phyloP scores from a whole-genome alignment of 2,113 vertebrate species.

The Nanorana parkeri region DNA sequence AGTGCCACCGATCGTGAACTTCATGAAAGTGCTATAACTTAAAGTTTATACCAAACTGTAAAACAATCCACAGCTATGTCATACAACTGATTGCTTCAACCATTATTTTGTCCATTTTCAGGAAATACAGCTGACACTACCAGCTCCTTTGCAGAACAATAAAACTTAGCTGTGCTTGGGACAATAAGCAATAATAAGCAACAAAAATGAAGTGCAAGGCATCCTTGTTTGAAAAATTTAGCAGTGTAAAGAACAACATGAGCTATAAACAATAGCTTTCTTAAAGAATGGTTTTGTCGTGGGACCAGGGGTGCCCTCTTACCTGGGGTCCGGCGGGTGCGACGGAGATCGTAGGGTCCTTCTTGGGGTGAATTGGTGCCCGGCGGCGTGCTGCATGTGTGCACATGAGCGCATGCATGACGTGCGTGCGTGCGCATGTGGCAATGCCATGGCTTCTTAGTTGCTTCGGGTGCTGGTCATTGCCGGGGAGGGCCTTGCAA shows the following conservation, averaged over 20 bases:
- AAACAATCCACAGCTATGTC: conserved; percentile 33
- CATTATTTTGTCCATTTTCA: conserved; percentile 48
- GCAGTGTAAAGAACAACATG: background rate
- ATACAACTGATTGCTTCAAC: conserved; percentile 35
- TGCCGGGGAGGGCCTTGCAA: no score
- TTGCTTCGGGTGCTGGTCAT: no score
- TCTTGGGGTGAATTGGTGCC: no score
- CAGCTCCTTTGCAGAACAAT: conserved; percentile 20
- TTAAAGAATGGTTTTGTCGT: no score
- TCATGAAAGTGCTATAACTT: conserved; percentile 49
- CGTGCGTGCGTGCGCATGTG: no score
- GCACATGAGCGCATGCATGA: no score
- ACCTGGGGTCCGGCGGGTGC: no score
- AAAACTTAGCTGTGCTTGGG: background rate
- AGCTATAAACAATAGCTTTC: background rate
- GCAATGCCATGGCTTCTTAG: no score
- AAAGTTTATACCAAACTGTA: conserved; percentile 47
- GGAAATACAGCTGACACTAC: conserved; percentile 16
- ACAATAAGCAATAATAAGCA: conserved; percentile 13
- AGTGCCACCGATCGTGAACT: conserved; percentile 52
- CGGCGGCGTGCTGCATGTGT: no score
- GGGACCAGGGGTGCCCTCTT: no score
- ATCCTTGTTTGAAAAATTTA: background rate
- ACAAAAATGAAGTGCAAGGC: no score
- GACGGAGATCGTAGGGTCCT: no score